Conservation (phyloP, 2,888 invertebrate genomes). For the Oeneis ivallda region DNA sequence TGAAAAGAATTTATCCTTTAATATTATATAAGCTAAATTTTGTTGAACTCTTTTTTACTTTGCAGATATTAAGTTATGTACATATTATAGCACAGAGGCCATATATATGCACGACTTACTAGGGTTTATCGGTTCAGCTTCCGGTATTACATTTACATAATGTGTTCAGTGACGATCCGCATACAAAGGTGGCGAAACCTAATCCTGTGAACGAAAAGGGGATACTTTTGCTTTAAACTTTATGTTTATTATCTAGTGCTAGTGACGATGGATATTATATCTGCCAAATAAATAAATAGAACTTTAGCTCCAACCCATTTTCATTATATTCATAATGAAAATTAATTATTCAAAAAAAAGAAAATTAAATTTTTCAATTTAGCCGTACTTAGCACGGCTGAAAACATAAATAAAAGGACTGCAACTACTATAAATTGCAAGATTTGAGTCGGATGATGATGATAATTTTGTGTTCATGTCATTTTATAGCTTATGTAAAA, state of each 20-base stretch:
- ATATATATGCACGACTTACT: background rate
- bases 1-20: too few species aligned
- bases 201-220: background rate
- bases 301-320: too few species aligned
- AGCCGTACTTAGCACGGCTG: too few species aligned
- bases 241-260: background rate
- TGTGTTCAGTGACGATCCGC: conserved; percentile 13
- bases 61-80: too few species aligned
- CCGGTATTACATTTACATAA: conserved; percentile 16
- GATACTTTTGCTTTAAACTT: background rate
- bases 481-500: too few species aligned
- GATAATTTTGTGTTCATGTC: too few species aligned
- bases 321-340: too few species aligned
- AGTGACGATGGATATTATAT: background rate
- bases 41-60: conserved; percentile 1
- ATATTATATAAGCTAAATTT: background rate
- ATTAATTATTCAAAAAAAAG: background rate
- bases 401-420: too few species aligned
- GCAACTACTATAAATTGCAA: too few species aligned
- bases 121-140: conserved; percentile 10
- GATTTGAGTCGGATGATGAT: too few species aligned
- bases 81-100: too few species aligned
- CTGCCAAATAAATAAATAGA: conserved; percentile 4
- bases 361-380: too few species aligned
- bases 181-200: conserved; percentile 11